Evolutionary conservation across 2,113 vertebrate species (phyloP).

Genomic region (Trichechus manatus): DNA sequence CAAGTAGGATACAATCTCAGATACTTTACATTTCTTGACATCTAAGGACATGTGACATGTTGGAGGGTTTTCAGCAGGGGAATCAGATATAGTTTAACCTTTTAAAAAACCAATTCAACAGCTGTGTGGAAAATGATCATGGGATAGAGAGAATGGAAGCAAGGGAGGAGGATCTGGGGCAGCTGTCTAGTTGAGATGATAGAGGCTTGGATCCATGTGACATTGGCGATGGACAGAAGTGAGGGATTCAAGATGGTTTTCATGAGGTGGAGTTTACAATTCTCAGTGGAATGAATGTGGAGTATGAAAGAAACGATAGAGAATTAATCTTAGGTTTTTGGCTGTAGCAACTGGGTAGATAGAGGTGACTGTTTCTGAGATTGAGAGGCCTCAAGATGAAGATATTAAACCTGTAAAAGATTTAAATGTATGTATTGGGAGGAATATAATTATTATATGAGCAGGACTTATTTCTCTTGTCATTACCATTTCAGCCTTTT

Average conservation of each 20-base stretch:
- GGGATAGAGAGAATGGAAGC: not conserved
- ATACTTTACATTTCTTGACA: not conserved
- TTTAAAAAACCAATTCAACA: not conserved
- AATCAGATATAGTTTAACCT: not conserved
- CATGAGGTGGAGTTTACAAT: not conserved
- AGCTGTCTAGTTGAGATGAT: not conserved
- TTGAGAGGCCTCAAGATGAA: not conserved
- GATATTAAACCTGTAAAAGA: not conserved
- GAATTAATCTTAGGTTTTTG: not conserved
- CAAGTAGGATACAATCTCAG: not conserved
- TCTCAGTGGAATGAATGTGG: not conserved
- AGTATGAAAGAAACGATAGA: not conserved
- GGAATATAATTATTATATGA: not conserved
- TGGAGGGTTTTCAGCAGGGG: not conserved
- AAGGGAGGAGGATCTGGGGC: not conserved
- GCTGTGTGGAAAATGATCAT: not conserved
- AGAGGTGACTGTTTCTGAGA: not conserved
- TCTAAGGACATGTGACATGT: not conserved
- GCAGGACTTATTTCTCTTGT: not conserved
- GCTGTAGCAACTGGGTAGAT: not conserved
- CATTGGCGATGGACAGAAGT: not conserved
- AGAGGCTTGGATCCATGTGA: not conserved
- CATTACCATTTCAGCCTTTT: not conserved
- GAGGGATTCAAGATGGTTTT: not conserved
- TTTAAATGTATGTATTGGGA: not conserved